Percentiles rank a stretch among this genome's conserved stretches.
Conservation (phyloP, 2,113 vertebrate genomes). For the Carlito syrichta region DNA sequence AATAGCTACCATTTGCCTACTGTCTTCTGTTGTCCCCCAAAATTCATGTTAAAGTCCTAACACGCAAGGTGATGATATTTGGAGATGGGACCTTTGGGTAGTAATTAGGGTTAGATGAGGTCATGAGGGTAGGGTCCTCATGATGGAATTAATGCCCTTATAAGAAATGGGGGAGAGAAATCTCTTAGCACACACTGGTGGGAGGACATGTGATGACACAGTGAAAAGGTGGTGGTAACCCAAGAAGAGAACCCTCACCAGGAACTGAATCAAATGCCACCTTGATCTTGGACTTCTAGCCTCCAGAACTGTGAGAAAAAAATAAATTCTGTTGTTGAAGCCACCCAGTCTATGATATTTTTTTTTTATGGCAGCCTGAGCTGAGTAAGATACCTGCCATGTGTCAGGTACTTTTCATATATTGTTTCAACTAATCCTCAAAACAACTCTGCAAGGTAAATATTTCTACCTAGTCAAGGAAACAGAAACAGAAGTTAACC, state of each 20-base stretch:
- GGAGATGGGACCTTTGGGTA: not conserved
- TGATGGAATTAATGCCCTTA: not conserved
- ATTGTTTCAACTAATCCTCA: not conserved
- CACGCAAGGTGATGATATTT: not conserved
- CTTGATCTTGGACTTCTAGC: not conserved
- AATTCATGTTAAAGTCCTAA: not conserved
- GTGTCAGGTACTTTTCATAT: not conserved
- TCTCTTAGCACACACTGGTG: not conserved
- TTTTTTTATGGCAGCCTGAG: not conserved
- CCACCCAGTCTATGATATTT: not conserved
- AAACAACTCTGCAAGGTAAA: not conserved
- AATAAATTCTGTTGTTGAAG: not conserved
- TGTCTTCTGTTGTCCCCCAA: not conserved
- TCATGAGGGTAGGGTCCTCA: not conserved
- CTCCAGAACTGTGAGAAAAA: not conserved
- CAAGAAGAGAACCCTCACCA: not conserved
- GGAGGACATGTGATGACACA: not conserved
- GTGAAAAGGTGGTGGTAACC: not conserved
- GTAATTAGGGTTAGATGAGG: not conserved
- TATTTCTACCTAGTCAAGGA: not conserved
- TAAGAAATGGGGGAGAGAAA: not conserved
- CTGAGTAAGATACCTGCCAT: not conserved
- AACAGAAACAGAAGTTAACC: not conserved
- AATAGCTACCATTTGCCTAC: not conserved
- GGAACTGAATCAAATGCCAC: not conserved